Evolutionary conservation across 2,797 vertebrate genomes (phyloP).

Genomic region (Bovichtus variegatus): DNA sequence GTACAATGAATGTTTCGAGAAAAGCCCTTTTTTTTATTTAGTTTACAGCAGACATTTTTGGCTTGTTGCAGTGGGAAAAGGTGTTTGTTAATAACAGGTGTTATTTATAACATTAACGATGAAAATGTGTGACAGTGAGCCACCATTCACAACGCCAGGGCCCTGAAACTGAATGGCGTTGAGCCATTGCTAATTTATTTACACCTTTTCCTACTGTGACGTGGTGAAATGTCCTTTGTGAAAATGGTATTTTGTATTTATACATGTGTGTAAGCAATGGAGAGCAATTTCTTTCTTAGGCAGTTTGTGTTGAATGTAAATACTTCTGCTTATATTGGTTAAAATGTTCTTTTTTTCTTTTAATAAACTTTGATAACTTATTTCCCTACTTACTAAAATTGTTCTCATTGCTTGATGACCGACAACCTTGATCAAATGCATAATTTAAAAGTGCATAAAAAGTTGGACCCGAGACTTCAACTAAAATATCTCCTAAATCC

Average conservation of each 20-base stretch:
- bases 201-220: neutral
- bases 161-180: neutral
- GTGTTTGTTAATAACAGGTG: too few relatives aligned
- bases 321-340: slow-evolving; percentile 9
- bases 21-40: neutral
- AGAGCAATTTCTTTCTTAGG: neutral
- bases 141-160: neutral
- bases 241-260: neutral
- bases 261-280: neutral
- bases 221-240: neutral
- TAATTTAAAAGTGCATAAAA: neutral
- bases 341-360: slow-evolving; percentile 19
- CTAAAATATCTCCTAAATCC: neutral
- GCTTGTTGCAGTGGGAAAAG: neutral
- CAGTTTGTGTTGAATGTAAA: slow-evolving; percentile 19
- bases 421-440: neutral
- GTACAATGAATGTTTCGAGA: neutral
- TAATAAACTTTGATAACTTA: slow-evolving; percentile 51
- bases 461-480: neutral
- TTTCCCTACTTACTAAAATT: neutral
- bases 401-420: neutral
- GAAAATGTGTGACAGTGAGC: neutral
- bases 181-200: neutral
- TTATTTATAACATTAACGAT: neutral
- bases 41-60: neutral